phyloP scores from a whole-genome alignment of 2,888 invertebrate genomes.

The Torymus tubicola region DNA sequence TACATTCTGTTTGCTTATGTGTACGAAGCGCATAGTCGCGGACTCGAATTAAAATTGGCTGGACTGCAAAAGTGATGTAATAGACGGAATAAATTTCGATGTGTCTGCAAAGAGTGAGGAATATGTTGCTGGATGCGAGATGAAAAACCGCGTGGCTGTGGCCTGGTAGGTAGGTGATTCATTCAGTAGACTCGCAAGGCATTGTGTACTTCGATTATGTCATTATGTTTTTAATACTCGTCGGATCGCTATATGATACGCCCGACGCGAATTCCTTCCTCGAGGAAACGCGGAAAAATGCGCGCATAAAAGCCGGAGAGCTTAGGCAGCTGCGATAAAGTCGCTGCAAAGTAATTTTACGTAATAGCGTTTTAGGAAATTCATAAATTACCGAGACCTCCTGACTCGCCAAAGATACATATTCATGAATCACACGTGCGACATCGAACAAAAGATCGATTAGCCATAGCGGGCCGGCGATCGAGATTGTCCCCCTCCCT shows the following conservation, averaged over 20 bases:
- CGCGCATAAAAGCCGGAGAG: conserved; percentile 5
- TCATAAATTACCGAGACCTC: conserved; percentile 51
- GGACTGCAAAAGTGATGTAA: no score
- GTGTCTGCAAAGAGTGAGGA: no score
- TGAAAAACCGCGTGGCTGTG: background rate
- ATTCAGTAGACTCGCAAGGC: background rate
- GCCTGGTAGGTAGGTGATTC: conserved; percentile 9
- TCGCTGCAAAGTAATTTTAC: conserved; percentile 47
- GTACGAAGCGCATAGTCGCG: no score
- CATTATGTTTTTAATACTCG: background rate
- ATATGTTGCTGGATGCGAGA: background rate
- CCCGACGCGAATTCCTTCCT: conserved; percentile 13
- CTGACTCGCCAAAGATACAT: conserved; percentile 52
- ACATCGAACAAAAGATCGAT: conserved; percentile 57
- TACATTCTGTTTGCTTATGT: no score
- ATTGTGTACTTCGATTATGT: background rate
- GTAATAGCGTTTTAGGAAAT: conserved; percentile 54
- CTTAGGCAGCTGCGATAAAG: conserved; percentile 5
- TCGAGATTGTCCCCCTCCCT: conserved; percentile 41
- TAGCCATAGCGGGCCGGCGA: conserved; percentile 45
- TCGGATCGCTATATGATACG: background rate
- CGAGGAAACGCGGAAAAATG: background rate
- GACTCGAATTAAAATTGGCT: no score
- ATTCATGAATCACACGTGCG: conserved; percentile 54
- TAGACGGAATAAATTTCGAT: no score